These are phyloP conservation scores for Hippoglossus hippoglossus DNA, from an alignment of 2,797 vertebrate genomes.

Conservation along the genomic window DNA sequence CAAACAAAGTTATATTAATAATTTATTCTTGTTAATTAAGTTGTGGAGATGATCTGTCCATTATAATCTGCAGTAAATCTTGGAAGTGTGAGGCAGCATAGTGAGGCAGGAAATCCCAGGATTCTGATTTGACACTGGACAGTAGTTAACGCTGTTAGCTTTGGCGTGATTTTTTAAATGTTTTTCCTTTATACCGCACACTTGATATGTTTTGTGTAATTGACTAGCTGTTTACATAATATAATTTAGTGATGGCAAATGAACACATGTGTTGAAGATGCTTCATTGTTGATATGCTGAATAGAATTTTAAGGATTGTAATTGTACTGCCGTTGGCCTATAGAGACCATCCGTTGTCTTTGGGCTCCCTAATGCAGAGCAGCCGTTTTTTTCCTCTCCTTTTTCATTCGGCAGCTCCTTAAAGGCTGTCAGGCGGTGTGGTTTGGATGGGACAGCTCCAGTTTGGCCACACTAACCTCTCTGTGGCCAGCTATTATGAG, in stretches of 20 bases:
- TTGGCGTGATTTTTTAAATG: too few relatives aligned
- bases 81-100: too few relatives aligned
- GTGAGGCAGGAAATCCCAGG: too few relatives aligned
- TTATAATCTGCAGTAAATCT: too few relatives aligned
- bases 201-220: background rate
- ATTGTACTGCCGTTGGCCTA: constrained; percentile 27
- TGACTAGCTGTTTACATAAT: background rate
- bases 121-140: too few relatives aligned
- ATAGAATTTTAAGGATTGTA: constrained; percentile 25
- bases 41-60: too few relatives aligned
- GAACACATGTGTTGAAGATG: constrained; percentile 26
- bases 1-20: too few relatives aligned
- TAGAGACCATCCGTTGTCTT: constrained; percentile 36
- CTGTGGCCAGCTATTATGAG: constrained; percentile 75
- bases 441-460: constrained; percentile 70
- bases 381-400: constrained; percentile 32
- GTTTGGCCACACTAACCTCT: constrained; percentile 71
- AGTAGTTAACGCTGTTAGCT: too few relatives aligned
- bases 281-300: constrained; percentile 14
- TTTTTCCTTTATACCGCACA: background rate
- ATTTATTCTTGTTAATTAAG: too few relatives aligned
- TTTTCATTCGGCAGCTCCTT: constrained; percentile 50
- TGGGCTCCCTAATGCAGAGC: constrained; percentile 40
- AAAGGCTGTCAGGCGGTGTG: constrained; percentile 58
- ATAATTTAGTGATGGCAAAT: constrained; percentile 1